Percentiles rank a stretch among this genome's conserved stretches.
Conservation (phyloP, 2,113 vertebrate genomes). For the Phalacrocorax aristotelis region DNA sequence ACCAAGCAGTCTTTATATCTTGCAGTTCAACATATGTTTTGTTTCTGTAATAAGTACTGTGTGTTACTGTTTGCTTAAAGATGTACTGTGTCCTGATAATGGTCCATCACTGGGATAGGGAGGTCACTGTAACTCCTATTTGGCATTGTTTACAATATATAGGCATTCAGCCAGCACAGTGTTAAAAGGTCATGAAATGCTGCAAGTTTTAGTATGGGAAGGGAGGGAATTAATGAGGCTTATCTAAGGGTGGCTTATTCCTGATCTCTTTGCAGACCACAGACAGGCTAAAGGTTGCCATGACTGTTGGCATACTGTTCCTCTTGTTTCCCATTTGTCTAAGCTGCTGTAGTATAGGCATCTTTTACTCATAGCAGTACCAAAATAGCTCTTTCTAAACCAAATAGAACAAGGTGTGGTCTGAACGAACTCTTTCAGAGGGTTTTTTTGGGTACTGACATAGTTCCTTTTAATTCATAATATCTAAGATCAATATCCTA, state of each 20-base stretch:
- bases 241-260: not conserved
- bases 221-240: not conserved
- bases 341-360: not conserved
- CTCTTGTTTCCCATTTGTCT: not conserved
- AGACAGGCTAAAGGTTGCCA: not conserved
- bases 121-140: not conserved
- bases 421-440: not conserved
- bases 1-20: not conserved
- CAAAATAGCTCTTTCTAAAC: not conserved
- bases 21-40: not conserved
- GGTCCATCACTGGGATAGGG: not conserved
- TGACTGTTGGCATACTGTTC: not conserved
- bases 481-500: not conserved
- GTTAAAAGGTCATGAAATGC: not conserved
- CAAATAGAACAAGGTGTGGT: not conserved
- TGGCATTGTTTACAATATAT: not conserved
- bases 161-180: not conserved
- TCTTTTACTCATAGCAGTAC: not conserved
- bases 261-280: not conserved
- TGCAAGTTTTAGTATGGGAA: not conserved
- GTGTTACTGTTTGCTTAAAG: not conserved
- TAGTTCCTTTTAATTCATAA: not conserved
- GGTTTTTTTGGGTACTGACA: rapidly evolving
- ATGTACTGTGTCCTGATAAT: not conserved
- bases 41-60: not conserved